These are phyloP conservation scores for Bellardia bayeri DNA, from an alignment of 2,888 invertebrate species.

Conservation along the genomic window DNA sequence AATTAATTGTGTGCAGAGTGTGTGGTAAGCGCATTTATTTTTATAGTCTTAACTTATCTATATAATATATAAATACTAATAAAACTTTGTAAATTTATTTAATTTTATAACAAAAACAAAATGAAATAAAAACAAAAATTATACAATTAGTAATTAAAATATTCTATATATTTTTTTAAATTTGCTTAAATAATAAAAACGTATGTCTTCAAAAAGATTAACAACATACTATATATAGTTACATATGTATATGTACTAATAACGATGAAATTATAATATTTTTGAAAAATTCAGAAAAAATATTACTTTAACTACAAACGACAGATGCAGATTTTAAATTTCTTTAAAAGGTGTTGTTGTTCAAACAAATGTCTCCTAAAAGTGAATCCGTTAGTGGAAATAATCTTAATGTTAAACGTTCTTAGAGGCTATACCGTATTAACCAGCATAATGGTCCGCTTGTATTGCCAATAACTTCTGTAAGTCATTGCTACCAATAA, in stretches of 20 bases:
- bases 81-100: slow-evolving; percentile 54
- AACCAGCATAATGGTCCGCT: no score
- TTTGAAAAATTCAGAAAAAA: slow-evolving; percentile 9
- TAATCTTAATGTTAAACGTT: no score
- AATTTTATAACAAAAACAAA: background rate
- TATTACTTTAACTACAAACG: background rate
- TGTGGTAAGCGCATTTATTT: background rate
- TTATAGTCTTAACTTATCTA: background rate
- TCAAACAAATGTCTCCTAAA: no score
- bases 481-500: no score
- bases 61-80: background rate
- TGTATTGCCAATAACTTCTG: no score
- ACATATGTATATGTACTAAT: slow-evolving; percentile 6
- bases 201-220: slow-evolving; percentile 36
- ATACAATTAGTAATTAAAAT: slow-evolving; percentile 25
- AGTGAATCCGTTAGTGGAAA: no score
- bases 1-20: slow-evolving; percentile 18
- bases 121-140: background rate
- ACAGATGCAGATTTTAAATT: slow-evolving; percentile 3
- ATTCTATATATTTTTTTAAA: slow-evolving; percentile 27
- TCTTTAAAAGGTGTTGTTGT: slow-evolving; percentile 18
- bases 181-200: slow-evolving; percentile 51
- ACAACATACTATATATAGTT: background rate
- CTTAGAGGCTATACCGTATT: no score
- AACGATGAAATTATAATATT: slow-evolving; percentile 32